Conservation (phyloP, 2,888 invertebrate genomes). For the Harpalus rubripes region DNA sequence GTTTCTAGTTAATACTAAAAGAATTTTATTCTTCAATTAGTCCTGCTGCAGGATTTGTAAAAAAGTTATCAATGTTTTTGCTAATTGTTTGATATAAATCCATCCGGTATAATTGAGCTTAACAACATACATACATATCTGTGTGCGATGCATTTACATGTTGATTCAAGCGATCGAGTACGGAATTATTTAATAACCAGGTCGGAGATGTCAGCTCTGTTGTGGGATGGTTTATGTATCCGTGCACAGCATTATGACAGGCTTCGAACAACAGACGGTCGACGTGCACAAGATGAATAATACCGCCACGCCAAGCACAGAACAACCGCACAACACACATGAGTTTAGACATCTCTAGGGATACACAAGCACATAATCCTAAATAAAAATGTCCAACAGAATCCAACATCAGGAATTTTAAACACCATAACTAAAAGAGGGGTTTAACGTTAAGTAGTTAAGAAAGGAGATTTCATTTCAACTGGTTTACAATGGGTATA, state of each 20-base stretch:
- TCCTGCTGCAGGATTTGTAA: too few relatives aligned
- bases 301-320: slow-evolving; percentile 8
- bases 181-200: slow-evolving; percentile 44
- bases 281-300: slow-evolving; percentile 56
- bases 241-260: slow-evolving; percentile 51
- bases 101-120: neutral
- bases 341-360: neutral
- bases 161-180: slow-evolving; percentile 43
- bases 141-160: slow-evolving; percentile 39
- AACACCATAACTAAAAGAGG: neutral
- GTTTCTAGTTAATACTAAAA: too few relatives aligned
- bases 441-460: too few relatives aligned
- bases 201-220: slow-evolving; percentile 43
- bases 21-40: too few relatives aligned
- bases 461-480: too few relatives aligned
- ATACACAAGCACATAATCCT: neutral
- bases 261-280: slow-evolving; percentile 49
- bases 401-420: neutral
- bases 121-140: neutral
- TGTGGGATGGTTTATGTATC: slow-evolving; percentile 46
- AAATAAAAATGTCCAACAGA: neutral
- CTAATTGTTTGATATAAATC: neutral
- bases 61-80: neutral
- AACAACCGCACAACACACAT: slow-evolving; percentile 9
- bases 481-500: too few relatives aligned